Conservation (phyloP, 2,113 vertebrate species). For the Trematomus loennbergii region DNA sequence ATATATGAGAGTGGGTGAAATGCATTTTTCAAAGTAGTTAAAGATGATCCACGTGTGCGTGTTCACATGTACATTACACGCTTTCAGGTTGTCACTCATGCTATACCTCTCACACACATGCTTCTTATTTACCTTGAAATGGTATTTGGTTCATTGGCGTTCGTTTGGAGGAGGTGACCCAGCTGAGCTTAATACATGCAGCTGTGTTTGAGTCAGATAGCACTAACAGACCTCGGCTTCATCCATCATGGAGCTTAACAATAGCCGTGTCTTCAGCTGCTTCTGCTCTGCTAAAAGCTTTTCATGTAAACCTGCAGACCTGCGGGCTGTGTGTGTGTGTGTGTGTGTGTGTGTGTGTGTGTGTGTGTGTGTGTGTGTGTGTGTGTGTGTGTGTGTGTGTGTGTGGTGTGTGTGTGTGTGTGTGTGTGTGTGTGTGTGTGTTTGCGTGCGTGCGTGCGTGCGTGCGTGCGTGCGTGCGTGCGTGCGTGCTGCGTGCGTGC, state of each 20-base stretch:
- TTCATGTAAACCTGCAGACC: slow-evolving; percentile 83
- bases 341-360: slow-evolving; percentile 10
- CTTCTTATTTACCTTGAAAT: slow-evolving; percentile 91
- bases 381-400: too few species aligned
- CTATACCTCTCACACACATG: slow-evolving; percentile 89
- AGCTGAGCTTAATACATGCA: slow-evolving; percentile 91
- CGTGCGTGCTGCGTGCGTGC: too few species aligned
- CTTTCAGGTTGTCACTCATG: slow-evolving; percentile 76
- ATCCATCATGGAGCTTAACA: slow-evolving; percentile 88
- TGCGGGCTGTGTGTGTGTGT: slow-evolving; percentile 23
- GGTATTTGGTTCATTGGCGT: slow-evolving; percentile 89
- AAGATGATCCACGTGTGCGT: neutral
- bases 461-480: too few species aligned
- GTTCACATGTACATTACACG: neutral
- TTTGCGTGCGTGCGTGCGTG: too few species aligned
- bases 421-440: slow-evolving; percentile 3
- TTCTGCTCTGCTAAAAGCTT: slow-evolving; percentile 86
- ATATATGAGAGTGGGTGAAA: neutral
- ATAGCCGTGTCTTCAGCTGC: slow-evolving; percentile 83
- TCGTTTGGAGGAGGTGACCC: slow-evolving; percentile 90
- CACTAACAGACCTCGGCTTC: slow-evolving; percentile 90
- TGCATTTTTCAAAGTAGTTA: neutral
- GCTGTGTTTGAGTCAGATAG: slow-evolving; percentile 87
- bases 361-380: too few species aligned
- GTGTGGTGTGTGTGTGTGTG: slow-evolving; percentile 10